Base-by-base conservation (phyloP, 2,797 vertebrate species). In the Typhlichthys eigenmanni region DNA sequence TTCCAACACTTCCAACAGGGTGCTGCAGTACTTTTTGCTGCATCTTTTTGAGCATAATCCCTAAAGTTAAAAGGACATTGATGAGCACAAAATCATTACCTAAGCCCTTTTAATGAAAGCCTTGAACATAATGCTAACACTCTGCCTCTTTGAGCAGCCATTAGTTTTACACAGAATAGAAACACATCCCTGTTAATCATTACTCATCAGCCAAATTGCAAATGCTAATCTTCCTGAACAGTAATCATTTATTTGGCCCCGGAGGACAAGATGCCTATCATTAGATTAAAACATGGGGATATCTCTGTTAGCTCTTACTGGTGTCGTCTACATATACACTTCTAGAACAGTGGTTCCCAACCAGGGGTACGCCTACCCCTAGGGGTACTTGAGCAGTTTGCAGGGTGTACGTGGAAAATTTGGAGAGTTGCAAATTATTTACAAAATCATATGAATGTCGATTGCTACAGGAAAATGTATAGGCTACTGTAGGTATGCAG, bases 1-100 rank as follows among this genome's bases (percentile, higher is more conserved):
- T 38, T 55, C 34, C 32, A 34, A 55, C 29, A 14, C 6, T 13
- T 34, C 49, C 52, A 68, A 66, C 68, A 64, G 62, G 66, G 60
- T 72, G 71, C 79, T 74, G 62, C 52, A 64, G 76, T 60, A 66
- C 55, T 82, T 61, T 74, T 68, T 32, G 13, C 0, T 66, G 77
- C 51, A 45, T 75, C 66, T 65, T 67, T 5, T 14, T 71, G 14
- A 47, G 55, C 62, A 77, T 81, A 81, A 85, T 83, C 71, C 69
- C 55, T 60, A 67, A 75, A 78, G 74, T 24, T 52, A 16, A 76
- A 63, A 34, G 50, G 43, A 69, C 68, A 57, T 72, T 55, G 72
- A 77, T 68, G 46, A 72, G 63, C 34, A 52, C 64, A 14, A 78
- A 62, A 58, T 52, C 48, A 64, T 74, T 74, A 46, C 63, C 62